Evolutionary conservation across 2,888 invertebrate genomes (phyloP).

Genomic region (Craniophora ligustri): DNA sequence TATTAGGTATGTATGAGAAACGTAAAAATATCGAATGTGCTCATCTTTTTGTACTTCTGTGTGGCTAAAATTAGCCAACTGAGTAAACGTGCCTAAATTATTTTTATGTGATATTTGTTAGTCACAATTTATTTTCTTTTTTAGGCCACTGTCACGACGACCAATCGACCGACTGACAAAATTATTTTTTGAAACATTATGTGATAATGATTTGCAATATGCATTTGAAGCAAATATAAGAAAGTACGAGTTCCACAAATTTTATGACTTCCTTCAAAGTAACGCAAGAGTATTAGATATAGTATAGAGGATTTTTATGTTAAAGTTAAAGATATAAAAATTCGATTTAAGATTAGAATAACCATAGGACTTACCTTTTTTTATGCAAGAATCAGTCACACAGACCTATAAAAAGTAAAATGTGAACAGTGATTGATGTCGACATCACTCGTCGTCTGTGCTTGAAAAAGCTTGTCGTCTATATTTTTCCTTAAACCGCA

Average conservation of each 20-base stretch:
- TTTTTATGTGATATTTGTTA: slow-evolving; percentile 30
- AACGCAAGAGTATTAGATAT: too few relatives aligned
- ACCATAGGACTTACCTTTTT: too few relatives aligned
- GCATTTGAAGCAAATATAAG: too few relatives aligned
- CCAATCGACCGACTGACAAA: neutral
- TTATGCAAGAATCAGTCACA: neutral
- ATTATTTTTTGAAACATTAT: neutral
- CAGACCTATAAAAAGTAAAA: neutral
- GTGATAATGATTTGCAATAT: too few relatives aligned
- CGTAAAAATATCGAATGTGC: slow-evolving; percentile 26
- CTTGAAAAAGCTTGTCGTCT: neutral
- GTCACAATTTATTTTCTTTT: slow-evolving; percentile 17
- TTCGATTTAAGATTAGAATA: too few relatives aligned
- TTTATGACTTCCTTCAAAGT: too few relatives aligned
- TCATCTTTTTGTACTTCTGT: slow-evolving; percentile 35
- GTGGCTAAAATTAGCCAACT: slow-evolving; percentile 25
- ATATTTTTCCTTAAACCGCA: neutral
- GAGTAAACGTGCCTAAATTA: slow-evolving; percentile 29
- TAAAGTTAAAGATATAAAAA: too few relatives aligned
- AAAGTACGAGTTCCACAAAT: too few relatives aligned
- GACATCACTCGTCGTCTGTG: neutral
- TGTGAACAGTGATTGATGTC: neutral
- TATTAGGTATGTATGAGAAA: slow-evolving; percentile 27
- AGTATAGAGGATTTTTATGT: too few relatives aligned
- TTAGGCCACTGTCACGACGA: slow-evolving; percentile 1